Conservation (phyloP, 1,140 invertebrate species). For the Drosophila repleta region DNA sequence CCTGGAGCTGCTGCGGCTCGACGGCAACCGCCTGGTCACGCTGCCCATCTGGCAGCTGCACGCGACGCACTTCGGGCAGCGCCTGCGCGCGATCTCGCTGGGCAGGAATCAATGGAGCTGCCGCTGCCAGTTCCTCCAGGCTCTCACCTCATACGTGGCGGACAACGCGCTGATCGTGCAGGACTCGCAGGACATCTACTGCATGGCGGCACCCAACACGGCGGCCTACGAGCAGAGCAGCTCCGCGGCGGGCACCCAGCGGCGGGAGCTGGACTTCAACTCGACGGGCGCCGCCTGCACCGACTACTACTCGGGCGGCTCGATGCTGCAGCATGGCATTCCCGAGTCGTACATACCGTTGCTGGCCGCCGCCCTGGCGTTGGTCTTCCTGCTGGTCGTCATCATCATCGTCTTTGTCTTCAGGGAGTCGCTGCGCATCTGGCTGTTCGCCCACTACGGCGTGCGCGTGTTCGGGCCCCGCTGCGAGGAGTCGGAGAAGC, state of each 20-base stretch:
- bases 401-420: slow-evolving; percentile 92
- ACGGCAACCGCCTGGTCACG: slow-evolving; percentile 92
- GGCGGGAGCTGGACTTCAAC: slow-evolving; percentile 91
- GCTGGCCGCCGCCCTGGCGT: slow-evolving; percentile 90
- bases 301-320: slow-evolving; percentile 92
- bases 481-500: slow-evolving; percentile 91
- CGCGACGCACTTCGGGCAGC: slow-evolving; percentile 77
- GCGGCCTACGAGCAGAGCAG: slow-evolving; percentile 57
- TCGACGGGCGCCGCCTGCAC: slow-evolving; percentile 89
- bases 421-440: slow-evolving; percentile 92
- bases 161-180: slow-evolving; percentile 92
- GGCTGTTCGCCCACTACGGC: slow-evolving; percentile 94
- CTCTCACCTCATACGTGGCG: slow-evolving; percentile 92
- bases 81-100: slow-evolving; percentile 89
- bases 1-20: slow-evolving; percentile 91
- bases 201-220: slow-evolving; percentile 88
- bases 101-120: slow-evolving; percentile 95
- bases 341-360: slow-evolving; percentile 94
- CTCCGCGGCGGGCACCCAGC: slow-evolving; percentile 80
- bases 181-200: slow-evolving; percentile 91
- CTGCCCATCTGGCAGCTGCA: slow-evolving; percentile 94
- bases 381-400: slow-evolving; percentile 89
- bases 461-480: slow-evolving; percentile 89
- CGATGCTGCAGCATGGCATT: slow-evolving; percentile 92
- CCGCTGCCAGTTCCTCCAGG: slow-evolving; percentile 94